Base-by-base conservation (phyloP, 1,140 invertebrate genomes). In the Pteromalus puparum region DNA sequence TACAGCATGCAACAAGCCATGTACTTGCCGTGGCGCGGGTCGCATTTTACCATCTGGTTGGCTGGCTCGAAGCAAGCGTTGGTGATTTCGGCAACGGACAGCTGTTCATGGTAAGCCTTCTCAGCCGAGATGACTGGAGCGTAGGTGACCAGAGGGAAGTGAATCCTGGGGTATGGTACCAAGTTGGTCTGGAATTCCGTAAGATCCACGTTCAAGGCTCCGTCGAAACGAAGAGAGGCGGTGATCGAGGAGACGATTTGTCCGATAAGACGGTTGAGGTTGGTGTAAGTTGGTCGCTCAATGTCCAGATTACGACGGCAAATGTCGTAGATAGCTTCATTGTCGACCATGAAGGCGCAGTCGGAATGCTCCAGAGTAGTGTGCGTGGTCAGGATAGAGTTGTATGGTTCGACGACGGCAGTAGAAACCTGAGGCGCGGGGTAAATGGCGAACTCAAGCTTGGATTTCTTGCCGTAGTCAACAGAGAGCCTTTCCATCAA, bases 351-450 rank as follows among this genome's bases (percentile, higher is more conserved):
- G 88, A 95, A 96, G 24, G 95, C 94, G 86, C 95, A 95, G 89
- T 95, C 95, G 2, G 94, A 95, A 87, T 95, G 95, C 89, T 95
- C 95, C 38, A 95, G 90, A 6, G 96, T 97, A 1, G 96, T 97
- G 90, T 97, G 0, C 95, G 96, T 89, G 7, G 88, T 89, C 28
- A 89, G 76, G 24, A 89, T 89, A 0, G 87, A 88, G n/a, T 95
- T 96, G 93, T 96, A 96, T 0, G 96, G 95, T 88, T 96, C 96
- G 10, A 96, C 96, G 9, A 96, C 95, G 72, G 96, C 96, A 9
- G 95, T 95, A 9, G 94, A 94, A 38, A 97, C 96, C 92, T 97
- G 96, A 28, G 95, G 95, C 15, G 95, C 95, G 28, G 95, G 95
- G 90, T 96, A 96, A 86, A 96, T 94, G 24, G 88, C 88, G 88